Evolutionary conservation across 2,113 vertebrate genomes (phyloP).

Genomic region (Naja naja): DNA sequence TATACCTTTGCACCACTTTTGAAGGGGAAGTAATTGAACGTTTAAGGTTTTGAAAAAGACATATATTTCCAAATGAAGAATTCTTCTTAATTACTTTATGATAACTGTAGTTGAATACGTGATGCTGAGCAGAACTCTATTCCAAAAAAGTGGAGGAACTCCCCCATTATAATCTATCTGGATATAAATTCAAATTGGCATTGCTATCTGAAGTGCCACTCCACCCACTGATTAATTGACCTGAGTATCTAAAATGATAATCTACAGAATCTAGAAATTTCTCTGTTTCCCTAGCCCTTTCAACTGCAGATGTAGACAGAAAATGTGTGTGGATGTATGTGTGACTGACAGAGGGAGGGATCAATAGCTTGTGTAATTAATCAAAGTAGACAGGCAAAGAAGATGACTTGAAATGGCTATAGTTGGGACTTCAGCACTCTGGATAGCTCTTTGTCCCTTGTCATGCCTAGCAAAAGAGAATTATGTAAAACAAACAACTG

Average conservation of each 20-base stretch:
- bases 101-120: fast-evolving
- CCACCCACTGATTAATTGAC: not conserved
- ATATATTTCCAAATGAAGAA: not conserved
- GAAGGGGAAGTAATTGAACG: not conserved
- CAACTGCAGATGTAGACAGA: not conserved
- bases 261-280: not conserved
- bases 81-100: not conserved
- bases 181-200: not conserved
- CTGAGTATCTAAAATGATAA: not conserved
- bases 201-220: not conserved
- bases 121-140: not conserved
- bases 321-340: not conserved
- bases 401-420: not conserved
- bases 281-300: not conserved
- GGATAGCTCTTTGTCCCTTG: conserved; percentile 27
- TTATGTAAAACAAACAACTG: not conserved
- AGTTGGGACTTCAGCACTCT: conserved; percentile 14
- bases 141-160: not conserved
- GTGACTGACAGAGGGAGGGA: not conserved
- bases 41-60: not conserved
- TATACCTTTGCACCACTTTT: not conserved
- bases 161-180: not conserved
- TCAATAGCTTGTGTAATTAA: not conserved
- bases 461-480: not conserved
- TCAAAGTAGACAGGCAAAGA: not conserved